Evolutionary conservation across 2,113 vertebrate genomes (phyloP).

Genomic region (Petroica traversi): DNA sequence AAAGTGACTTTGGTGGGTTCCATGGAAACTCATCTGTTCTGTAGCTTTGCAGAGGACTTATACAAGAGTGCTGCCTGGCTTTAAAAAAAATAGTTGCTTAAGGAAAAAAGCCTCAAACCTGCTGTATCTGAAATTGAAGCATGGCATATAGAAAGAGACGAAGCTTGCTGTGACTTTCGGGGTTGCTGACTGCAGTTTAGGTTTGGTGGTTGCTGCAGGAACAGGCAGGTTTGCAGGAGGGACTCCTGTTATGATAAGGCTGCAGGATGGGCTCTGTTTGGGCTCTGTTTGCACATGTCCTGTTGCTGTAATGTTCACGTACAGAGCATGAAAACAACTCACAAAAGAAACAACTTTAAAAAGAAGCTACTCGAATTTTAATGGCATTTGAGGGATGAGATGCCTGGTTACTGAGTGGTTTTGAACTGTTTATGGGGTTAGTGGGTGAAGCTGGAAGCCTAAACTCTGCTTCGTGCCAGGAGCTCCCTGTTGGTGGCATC

Average conservation of each 20-base stretch:
- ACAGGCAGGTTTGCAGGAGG: background rate
- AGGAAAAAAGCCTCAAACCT: background rate
- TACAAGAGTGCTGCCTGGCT: background rate
- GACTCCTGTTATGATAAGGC: background rate
- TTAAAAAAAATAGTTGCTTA: background rate
- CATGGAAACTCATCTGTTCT: constrained; percentile 37
- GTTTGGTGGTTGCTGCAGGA: background rate
- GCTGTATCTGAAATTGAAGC: background rate
- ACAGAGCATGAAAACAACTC: background rate
- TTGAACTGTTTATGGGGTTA: background rate
- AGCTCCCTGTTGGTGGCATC: background rate
- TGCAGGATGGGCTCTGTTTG: background rate
- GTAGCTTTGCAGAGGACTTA: background rate
- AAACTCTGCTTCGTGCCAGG: background rate
- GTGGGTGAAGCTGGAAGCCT: background rate
- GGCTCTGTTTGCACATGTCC: background rate
- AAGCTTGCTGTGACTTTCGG: background rate
- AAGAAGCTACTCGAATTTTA: background rate
- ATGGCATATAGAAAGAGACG: background rate
- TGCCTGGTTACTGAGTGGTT: background rate
- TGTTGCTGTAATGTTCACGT: background rate
- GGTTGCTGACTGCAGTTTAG: background rate
- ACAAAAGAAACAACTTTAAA: background rate
- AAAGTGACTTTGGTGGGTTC: constrained; percentile 24
- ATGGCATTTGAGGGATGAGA: background rate